phyloP scores from a whole-genome alignment of 2,113 vertebrate species.

The Scopus umbretta region DNA sequence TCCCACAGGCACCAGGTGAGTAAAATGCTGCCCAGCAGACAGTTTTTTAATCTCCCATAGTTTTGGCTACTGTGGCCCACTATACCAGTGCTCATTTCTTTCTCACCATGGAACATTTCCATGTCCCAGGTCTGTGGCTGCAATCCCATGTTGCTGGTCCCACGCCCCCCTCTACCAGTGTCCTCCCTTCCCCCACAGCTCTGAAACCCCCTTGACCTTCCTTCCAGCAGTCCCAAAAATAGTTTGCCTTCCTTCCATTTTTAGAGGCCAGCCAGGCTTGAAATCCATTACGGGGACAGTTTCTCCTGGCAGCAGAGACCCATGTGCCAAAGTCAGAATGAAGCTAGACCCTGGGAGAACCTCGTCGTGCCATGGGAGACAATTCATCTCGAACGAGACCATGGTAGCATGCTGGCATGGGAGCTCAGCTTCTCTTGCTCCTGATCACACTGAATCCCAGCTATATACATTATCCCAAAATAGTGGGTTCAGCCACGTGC shows the following conservation, averaged over 20 bases:
- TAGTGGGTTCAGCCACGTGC: not conserved
- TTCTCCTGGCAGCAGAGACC: not conserved
- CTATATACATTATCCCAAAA: not conserved
- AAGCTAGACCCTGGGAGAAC: not conserved
- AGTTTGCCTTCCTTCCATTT: not conserved
- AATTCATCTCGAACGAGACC: not conserved
- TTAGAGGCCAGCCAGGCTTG: not conserved
- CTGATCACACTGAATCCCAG: not conserved
- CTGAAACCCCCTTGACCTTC: not conserved
- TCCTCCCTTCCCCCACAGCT: not conserved
- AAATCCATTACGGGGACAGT: not conserved
- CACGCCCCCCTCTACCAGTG: not conserved
- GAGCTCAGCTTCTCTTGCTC: not conserved
- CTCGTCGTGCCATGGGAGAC: fast-evolving
- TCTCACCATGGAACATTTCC: not conserved
- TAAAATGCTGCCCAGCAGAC: not conserved
- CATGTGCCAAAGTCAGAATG: not conserved
- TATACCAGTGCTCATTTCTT: not conserved
- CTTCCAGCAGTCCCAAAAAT: not conserved
- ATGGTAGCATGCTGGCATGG: fast-evolving
- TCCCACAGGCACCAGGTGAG: not conserved
- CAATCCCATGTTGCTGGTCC: not conserved
- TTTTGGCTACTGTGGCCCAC: not conserved
- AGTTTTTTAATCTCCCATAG: not conserved
- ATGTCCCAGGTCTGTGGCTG: not conserved